Percentiles rank a stretch among this genome's conserved stretches.
These are phyloP conservation scores for Pentamera pediparva DNA, from an alignment of 53 echinoderm and acorn worm species.

Conservation along the genomic window DNA sequence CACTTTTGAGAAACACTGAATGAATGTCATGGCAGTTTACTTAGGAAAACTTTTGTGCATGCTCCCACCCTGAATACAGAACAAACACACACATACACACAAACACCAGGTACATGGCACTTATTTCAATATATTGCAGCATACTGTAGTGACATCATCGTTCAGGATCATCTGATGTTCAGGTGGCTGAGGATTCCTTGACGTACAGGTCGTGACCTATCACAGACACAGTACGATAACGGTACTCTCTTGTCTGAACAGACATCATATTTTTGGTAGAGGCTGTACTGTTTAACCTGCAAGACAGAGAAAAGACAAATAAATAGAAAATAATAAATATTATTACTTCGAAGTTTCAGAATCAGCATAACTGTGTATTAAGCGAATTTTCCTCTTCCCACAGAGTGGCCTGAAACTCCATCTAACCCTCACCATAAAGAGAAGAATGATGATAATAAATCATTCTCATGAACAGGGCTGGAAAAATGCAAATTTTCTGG, in stretches of 20 bases:
- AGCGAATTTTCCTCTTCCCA: too few species aligned
- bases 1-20: too few species aligned
- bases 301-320: not conserved
- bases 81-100: not conserved
- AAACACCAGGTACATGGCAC: not conserved
- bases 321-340: not conserved
- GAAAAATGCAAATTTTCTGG: not conserved
- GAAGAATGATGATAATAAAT: not conserved
- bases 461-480: not conserved
- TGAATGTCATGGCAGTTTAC: too few species aligned
- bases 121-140: too few species aligned
- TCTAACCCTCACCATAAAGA: too few species aligned
- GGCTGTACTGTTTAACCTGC: conserved; percentile 66
- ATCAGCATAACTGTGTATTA: too few species aligned
- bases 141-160: too few species aligned
- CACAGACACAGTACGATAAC: conserved; percentile 76
- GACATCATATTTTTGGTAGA: conserved; percentile 79
- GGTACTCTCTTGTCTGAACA: conserved; percentile 89
- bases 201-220: conserved; percentile 32
- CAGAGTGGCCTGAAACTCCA: too few species aligned
- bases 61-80: too few species aligned
- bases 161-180: conserved; percentile 6
- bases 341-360: not conserved
- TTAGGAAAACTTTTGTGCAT: too few species aligned
- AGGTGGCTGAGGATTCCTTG: conserved; percentile 18